Base-by-base conservation (phyloP, 37 sponge, comb jelly and placozoan genomes). In the Amphimedon queenslandica region DNA sequence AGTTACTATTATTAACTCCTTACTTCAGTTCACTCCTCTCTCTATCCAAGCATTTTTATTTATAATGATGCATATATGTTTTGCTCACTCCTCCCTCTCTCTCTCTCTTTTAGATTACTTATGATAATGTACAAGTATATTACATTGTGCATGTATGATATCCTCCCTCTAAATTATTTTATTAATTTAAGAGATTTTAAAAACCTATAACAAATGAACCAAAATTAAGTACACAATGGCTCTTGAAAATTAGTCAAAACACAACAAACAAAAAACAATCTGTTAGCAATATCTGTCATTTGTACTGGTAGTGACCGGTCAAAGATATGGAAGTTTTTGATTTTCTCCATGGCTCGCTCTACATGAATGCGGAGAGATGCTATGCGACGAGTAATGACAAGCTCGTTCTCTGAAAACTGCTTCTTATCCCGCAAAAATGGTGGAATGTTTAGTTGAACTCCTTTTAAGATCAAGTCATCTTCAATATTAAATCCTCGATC, bases 401-500 rank as follows among this genome's bases (percentile, higher is more conserved):
- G 55, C 6, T 43, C 57, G 27, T 4, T n/a, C 24, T 35, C 57
- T 16, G 51, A 3, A 1, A 65, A 34, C 55, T 76, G 67, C 1
- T 37, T 23, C 21, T 40, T 1, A 1, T 42, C 56, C 32, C 55
- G 30, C 40, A 64, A 47, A 2, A 47, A 32, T 2, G 77, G 77
- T 16, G 77, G 77, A 43, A 76, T 64, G 51, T 76, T 76, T 39
- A 76, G 2, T n/a, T 28, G 16, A 57, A 69, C 71, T 21, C 79
- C 71, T 23, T 20, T 25, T 4, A 40, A 25, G n/a, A 24, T 23
- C 23, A 66, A 55, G 25, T 57, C 51, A 53, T 84, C 79, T 5
- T 18, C 51, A 6, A 84, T 63, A 18, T 68, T 64, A 32, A 83
- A 75, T 23, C 85, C 75, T 37, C 79, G 28, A 42, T 84, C 85